A percentile compares a stretch with the other conserved stretches of the same genome.
These are phyloP conservation scores for Bergia sp. DNA, from an alignment of 92 coral and sea anemone genomes.

Conservation along the genomic window DNA sequence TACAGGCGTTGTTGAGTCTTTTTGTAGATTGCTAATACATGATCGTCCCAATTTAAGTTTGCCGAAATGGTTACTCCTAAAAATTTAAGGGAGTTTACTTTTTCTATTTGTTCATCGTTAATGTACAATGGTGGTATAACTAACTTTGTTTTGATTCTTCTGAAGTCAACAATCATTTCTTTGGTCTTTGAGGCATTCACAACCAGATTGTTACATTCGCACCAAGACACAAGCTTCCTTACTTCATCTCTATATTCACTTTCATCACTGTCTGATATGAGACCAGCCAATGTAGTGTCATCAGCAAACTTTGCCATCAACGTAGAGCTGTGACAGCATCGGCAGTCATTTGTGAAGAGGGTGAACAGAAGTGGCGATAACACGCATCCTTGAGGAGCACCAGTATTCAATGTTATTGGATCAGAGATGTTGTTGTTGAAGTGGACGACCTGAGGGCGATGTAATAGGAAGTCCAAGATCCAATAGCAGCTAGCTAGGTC, in stretches of 20 bases:
- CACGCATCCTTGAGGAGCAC: not conserved
- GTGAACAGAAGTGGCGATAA: not conserved
- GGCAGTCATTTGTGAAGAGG: not conserved
- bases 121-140: not conserved
- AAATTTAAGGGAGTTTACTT: not conserved
- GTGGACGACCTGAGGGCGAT: not conserved
- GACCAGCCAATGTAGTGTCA: not conserved
- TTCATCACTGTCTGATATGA: not conserved
- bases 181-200: constrained; percentile 7
- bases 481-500: not conserved
- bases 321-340: not conserved
- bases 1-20: not conserved
- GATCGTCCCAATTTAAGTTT: not conserved
- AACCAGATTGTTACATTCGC: not conserved
- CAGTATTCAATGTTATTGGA: not conserved
- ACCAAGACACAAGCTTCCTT: not conserved
- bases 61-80: not conserved
- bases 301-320: not conserved
- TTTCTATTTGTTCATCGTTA: not conserved
- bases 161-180: not conserved
- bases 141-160: not conserved
- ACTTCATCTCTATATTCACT: constrained; percentile 9
- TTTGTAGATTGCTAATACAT: not conserved
- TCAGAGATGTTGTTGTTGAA: not conserved
- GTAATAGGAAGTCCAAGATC: not conserved